A percentile compares a stretch with the other conserved stretches of the same genome.
Evolutionary conservation across 2,113 vertebrate genomes (phyloP).

Genomic region (Caloenas nicobarica): DNA sequence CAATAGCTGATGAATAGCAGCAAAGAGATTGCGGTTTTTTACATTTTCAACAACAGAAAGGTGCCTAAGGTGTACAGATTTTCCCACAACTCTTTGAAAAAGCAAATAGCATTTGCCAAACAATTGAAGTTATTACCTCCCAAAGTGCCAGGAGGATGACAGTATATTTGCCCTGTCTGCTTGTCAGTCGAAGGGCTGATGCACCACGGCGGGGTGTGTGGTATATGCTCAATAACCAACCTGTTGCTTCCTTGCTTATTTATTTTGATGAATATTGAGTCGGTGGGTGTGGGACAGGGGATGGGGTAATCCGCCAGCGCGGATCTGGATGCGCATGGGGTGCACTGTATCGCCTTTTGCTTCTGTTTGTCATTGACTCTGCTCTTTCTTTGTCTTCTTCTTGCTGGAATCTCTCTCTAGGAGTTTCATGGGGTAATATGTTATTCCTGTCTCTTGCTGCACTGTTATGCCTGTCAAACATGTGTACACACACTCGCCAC

Average conservation of each 20-base stretch:
- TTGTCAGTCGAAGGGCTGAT: background rate
- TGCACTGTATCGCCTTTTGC: constrained; percentile 6
- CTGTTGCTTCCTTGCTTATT: background rate
- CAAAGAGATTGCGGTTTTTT: background rate
- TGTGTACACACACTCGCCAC: constrained; percentile 43
- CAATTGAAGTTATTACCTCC: fast-evolving
- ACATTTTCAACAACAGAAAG: no score
- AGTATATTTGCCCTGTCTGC: background rate
- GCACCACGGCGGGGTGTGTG: fast-evolving
- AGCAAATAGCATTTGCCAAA: background rate
- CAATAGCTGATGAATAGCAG: background rate
- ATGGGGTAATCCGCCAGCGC: background rate
- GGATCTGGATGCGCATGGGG: background rate
- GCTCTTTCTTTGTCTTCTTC: constrained; percentile 84
- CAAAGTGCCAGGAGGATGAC: background rate
- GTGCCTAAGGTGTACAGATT: background rate
- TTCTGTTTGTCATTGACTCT: constrained; percentile 77
- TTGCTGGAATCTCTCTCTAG: constrained; percentile 86
- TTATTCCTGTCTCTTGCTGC: constrained; percentile 71
- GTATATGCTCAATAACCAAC: background rate
- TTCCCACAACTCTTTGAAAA: background rate
- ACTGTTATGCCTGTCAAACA: constrained; percentile 60
- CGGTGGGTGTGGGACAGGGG: background rate
- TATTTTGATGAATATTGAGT: background rate
- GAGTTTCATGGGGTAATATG: constrained; percentile 98